A percentile compares a stretch with the other conserved stretches of the same genome.
phyloP scores from a whole-genome alignment of 2,888 invertebrate genomes.

The Synanthedon tipuliformis region DNA sequence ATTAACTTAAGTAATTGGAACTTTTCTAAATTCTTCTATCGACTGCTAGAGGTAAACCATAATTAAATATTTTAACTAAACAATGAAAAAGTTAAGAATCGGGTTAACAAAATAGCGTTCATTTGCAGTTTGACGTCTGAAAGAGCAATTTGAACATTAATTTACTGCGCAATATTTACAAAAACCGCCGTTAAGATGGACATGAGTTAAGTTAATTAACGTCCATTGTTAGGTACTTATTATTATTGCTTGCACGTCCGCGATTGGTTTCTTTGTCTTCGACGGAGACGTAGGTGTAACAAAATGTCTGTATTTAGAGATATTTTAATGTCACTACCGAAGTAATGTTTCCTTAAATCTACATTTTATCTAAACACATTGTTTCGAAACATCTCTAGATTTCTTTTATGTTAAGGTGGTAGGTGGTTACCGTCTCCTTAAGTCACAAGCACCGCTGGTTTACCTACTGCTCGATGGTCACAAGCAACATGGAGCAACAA shows the following conservation, averaged over 20 bases:
- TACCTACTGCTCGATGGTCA: too few species aligned
- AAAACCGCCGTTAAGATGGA: conserved; percentile 29
- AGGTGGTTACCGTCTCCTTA: too few species aligned
- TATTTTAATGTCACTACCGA: conserved; percentile 7
- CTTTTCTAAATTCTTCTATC: neutral
- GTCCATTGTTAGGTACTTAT: conserved; percentile 30
- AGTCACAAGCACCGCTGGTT: too few species aligned
- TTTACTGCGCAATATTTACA: conserved; percentile 46
- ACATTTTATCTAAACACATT: too few species aligned
- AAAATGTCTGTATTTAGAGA: conserved; percentile 23
- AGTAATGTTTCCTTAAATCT: neutral
- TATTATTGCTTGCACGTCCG: conserved; percentile 28
- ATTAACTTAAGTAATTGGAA: neutral
- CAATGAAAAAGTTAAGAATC: too few species aligned
- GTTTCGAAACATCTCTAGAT: too few species aligned
- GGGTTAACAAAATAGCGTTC: conserved; percentile 22
- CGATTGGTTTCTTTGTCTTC: conserved; percentile 23
- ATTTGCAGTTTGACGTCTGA: conserved; percentile 53
- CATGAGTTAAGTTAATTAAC: conserved; percentile 39
- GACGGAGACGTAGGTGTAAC: conserved; percentile 11
- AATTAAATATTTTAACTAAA: too few species aligned
- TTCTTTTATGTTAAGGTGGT: too few species aligned
- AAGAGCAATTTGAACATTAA: conserved; percentile 52
- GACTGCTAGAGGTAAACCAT: neutral
- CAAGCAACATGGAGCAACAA: too few species aligned